Conservation (phyloP, 1,140 invertebrate species). For the Sesamia nonagrioides region DNA sequence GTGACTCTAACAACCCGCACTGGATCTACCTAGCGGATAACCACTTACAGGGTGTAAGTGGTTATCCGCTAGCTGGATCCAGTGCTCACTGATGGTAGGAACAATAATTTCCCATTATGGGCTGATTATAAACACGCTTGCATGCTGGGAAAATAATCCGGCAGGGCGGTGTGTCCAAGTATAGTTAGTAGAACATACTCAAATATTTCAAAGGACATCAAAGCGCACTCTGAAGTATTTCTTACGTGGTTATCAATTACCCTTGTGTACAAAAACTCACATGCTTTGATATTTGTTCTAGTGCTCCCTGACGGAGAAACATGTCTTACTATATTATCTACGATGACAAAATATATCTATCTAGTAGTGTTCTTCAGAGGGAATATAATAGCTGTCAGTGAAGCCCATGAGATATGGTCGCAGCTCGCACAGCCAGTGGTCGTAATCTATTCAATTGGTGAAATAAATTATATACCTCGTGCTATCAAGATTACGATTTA, state of each 20-base stretch:
- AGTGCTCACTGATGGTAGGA: no score
- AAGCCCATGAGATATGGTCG: slow-evolving; percentile 4
- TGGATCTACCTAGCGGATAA: no score
- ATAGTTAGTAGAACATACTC: no score
- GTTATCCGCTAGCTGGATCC: no score
- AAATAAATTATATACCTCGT: slow-evolving; percentile 33
- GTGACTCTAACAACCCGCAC: no score
- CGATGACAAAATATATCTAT: slow-evolving; percentile 8
- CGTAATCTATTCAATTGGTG: slow-evolving; percentile 56
- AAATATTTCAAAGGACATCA: no score
- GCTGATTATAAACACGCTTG: no score
- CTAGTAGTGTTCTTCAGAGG: slow-evolving; percentile 2
- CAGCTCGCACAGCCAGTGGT: slow-evolving; percentile 10
- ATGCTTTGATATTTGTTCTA: not conserved
- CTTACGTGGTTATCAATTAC: not conserved
- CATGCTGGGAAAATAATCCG: no score
- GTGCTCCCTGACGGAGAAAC: not conserved
- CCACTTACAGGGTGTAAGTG: no score
- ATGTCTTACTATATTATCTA: slow-evolving; percentile 16
- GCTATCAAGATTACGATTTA: no score
- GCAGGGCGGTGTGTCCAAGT: no score
- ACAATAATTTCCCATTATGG: no score
- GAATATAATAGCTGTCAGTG: slow-evolving; percentile 28
- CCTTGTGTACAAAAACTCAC: not conserved
- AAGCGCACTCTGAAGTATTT: not conserved